Percentiles rank a stretch among this genome's conserved stretches.
phyloP scores from a whole-genome alignment of 2,888 invertebrate genomes.

The Heteropelma amictum region DNA sequence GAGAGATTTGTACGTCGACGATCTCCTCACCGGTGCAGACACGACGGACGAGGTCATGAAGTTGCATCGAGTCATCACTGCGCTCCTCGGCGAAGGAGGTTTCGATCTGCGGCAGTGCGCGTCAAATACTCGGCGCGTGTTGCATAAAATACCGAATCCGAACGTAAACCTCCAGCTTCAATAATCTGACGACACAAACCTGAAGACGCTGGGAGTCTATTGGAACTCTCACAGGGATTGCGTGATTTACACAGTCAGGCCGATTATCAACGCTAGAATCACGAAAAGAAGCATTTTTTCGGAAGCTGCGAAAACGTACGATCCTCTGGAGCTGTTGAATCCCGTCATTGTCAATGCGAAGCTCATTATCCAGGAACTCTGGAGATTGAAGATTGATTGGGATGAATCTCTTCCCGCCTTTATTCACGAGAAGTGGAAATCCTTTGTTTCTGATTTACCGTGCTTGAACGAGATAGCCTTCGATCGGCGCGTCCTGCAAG shows the following conservation, averaged over 20 bases:
- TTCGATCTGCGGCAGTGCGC: constrained; percentile 49
- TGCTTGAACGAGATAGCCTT: background rate
- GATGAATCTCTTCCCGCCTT: constrained; percentile 12
- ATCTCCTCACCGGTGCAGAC: constrained; percentile 42
- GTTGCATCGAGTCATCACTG: constrained; percentile 23
- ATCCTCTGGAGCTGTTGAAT: background rate
- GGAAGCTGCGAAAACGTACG: background rate
- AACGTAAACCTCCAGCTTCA: constrained; percentile 1
- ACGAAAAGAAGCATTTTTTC: background rate
- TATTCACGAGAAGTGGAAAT: background rate
- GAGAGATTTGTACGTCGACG: constrained; percentile 54
- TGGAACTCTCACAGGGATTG: constrained; percentile 29
- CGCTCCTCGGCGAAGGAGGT: constrained; percentile 26
- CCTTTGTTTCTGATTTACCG: background rate
- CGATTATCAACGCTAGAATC: background rate
- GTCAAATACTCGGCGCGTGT: constrained; percentile 21
- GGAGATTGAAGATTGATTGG: constrained; percentile 5
- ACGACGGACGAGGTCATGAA: constrained; percentile 18
- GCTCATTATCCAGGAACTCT: background rate
- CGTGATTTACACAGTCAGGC: constrained; percentile 19
- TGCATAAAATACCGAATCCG: background rate
- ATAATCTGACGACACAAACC: background rate
- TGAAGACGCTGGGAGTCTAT: constrained; percentile 25
- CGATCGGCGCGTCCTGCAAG: background rate
- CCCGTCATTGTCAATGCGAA: background rate